Conservation (phyloP, 2,888 invertebrate species). For the Troglohyphantes excavatus region DNA sequence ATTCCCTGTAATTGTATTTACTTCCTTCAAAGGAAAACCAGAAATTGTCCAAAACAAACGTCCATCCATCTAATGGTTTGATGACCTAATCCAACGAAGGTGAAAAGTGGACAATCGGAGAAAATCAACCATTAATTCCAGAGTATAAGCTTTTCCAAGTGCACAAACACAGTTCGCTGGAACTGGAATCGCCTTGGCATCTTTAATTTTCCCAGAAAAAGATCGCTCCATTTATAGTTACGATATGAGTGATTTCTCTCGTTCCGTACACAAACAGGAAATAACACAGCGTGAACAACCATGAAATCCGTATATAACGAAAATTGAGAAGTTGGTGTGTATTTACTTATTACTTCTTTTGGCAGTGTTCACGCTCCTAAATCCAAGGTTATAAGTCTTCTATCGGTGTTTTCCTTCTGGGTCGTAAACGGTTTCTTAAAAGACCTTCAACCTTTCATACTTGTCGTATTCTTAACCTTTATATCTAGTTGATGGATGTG, state of each 20-base stretch:
- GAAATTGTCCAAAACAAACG: no score
- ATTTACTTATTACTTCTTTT: background rate
- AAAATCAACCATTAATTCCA: background rate
- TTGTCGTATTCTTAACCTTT: slow-evolving; percentile 16
- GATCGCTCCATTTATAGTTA: slow-evolving; percentile 11
- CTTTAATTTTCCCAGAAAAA: background rate
- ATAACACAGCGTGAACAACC: slow-evolving; percentile 6
- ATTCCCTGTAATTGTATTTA: no score
- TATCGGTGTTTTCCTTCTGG: background rate
- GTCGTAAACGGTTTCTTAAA: background rate
- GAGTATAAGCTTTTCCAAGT: background rate
- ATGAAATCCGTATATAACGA: slow-evolving; percentile 36
- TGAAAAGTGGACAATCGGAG: background rate
- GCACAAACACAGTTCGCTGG: background rate
- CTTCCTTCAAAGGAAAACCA: no score
- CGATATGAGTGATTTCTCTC: background rate
- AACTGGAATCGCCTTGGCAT: background rate
- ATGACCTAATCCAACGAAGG: background rate
- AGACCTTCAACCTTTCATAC: slow-evolving; percentile 35
- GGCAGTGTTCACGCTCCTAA: slow-evolving; percentile 18
- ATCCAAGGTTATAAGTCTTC: slow-evolving; percentile 22
- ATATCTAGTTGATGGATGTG: slow-evolving; percentile 11
- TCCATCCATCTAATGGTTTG: no score
- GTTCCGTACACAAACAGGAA: background rate
- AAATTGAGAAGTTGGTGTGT: background rate